A percentile compares a stretch with the other conserved stretches of the same genome.
Evolutionary conservation across 2,113 vertebrate species (phyloP).

Genomic region (Mirza zaza): DNA sequence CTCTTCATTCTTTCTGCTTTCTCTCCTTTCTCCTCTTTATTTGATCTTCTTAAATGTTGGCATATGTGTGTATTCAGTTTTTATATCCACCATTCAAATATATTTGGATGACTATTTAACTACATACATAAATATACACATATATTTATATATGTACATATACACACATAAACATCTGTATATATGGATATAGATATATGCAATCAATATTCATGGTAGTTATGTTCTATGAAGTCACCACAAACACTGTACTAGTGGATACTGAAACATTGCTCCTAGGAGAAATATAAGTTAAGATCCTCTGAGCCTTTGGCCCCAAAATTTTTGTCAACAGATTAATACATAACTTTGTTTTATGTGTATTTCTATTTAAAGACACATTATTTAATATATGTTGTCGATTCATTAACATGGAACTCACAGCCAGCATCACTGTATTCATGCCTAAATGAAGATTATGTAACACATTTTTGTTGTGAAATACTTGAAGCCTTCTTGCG

Average conservation of each 20-base stretch:
- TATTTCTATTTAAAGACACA: neutral
- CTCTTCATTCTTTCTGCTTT: neutral
- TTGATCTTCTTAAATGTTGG: neutral
- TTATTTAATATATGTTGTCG: neutral
- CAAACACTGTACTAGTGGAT: neutral
- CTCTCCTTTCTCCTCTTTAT: neutral
- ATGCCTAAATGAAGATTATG: neutral
- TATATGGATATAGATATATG: too few relatives aligned
- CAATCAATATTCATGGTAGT: neutral
- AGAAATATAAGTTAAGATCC: neutral
- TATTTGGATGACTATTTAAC: neutral
- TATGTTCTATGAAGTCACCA: neutral
- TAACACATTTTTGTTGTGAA: neutral
- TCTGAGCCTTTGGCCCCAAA: neutral
- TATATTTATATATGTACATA: neutral
- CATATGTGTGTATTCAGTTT: neutral
- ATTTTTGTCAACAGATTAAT: neutral
- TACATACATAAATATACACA: neutral
- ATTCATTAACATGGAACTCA: neutral
- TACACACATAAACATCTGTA: neutral
- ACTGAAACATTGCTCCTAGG: neutral
- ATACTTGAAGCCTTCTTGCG: neutral
- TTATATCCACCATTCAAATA: neutral
- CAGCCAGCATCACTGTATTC: neutral
- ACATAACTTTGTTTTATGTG: neutral